Conservation (phyloP, 35 echinoderm and acorn worm genomes). For the Ptychodera flava region DNA sequence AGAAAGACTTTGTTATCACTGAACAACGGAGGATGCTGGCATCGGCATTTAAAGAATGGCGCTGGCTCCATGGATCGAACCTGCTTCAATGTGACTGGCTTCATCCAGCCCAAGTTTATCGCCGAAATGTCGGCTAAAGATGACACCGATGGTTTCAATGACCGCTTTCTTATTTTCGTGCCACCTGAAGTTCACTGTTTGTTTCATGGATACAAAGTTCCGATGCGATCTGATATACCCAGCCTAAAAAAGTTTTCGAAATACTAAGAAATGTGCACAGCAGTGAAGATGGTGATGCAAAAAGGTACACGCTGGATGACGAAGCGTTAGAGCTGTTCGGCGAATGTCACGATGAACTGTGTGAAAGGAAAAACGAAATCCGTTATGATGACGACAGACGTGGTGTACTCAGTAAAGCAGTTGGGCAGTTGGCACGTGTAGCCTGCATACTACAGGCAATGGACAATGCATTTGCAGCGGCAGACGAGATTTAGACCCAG, state of each 20-base stretch:
- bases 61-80: neutral
- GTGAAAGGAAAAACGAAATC: neutral
- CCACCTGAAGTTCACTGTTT: neutral
- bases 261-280: neutral
- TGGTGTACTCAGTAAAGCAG: neutral
- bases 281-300: too few species aligned
- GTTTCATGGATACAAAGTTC: neutral
- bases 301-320: neutral
- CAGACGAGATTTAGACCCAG: neutral
- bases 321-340: neutral
- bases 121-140: neutral
- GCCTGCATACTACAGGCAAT: neutral
- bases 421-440: neutral
- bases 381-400: neutral
- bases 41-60: neutral
- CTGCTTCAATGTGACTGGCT: neutral
- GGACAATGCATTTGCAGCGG: neutral
- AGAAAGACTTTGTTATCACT: neutral
- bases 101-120: neutral
- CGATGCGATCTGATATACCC: neutral
- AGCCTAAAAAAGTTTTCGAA: neutral
- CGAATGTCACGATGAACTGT: neutral
- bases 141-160: neutral
- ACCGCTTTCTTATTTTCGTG: neutral
- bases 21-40: neutral